phyloP scores from a whole-genome alignment of 2,113 vertebrate genomes.

The Bujurquina vittata region DNA sequence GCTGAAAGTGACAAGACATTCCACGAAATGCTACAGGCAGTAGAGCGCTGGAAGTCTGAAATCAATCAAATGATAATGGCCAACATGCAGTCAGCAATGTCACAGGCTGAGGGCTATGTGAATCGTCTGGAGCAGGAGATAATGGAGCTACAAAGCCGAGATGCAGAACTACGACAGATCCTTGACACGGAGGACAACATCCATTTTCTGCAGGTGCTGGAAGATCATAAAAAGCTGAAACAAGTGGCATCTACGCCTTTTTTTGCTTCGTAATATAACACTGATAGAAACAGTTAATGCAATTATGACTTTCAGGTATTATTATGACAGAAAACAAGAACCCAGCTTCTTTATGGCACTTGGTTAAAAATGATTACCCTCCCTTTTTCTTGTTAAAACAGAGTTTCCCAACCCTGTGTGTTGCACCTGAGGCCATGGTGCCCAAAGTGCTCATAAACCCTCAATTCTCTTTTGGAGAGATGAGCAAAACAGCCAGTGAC shows the following conservation, averaged over 20 bases:
- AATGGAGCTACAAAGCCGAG: conserved; percentile 78
- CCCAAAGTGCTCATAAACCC: conserved; percentile 84
- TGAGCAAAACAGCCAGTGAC: conserved; percentile 76
- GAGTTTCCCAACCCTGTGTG: conserved; percentile 79
- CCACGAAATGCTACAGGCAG: conserved; percentile 81
- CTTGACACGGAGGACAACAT: conserved; percentile 84
- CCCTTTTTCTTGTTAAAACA: conserved; percentile 24
- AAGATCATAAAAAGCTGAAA: not conserved
- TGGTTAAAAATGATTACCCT: not conserved
- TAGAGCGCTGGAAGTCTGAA: conserved; percentile 82
- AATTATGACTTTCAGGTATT: not conserved
- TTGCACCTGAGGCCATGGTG: conserved; percentile 80
- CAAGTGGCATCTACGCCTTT: not conserved
- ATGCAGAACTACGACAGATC: conserved; percentile 78
- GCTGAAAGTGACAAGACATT: conserved; percentile 81
- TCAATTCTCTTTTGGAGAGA: conserved; percentile 82
- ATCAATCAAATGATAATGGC: conserved; percentile 79
- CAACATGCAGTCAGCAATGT: conserved; percentile 80
- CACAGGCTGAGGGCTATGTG: conserved; percentile 80
- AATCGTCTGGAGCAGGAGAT: conserved; percentile 82
- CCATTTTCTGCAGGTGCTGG: conserved; percentile 80
- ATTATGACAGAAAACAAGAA: too few relatives aligned
- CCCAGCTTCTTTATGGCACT: too few relatives aligned
- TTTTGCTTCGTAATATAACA: not conserved
- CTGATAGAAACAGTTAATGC: not conserved